These are phyloP conservation scores for Rhipidura dahli DNA, from an alignment of 2,113 vertebrate species.

Conservation along the genomic window DNA sequence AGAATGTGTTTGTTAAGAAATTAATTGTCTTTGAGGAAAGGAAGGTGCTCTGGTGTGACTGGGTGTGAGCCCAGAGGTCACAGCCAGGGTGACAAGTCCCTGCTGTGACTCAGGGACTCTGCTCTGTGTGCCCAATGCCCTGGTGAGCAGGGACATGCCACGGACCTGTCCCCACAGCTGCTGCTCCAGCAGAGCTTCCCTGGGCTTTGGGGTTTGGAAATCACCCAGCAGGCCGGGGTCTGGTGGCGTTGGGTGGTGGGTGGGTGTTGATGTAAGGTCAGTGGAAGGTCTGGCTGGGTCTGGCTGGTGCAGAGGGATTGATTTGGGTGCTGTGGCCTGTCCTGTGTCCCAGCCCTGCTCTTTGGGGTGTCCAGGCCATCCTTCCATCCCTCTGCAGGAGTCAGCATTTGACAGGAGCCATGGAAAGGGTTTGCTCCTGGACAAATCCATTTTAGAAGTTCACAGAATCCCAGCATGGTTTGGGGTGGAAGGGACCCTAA, in stretches of 20 bases:
- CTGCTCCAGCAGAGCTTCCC: background rate
- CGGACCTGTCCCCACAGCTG: background rate
- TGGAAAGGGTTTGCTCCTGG: background rate
- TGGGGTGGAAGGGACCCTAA: background rate
- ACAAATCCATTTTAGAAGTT: background rate
- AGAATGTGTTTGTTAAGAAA: background rate
- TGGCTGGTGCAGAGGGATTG: background rate
- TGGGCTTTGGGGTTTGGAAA: fast-evolving
- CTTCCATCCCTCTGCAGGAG: background rate
- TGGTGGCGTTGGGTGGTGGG: fast-evolving
- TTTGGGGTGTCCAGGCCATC: fast-evolving
- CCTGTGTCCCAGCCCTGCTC: background rate
- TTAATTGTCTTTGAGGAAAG: background rate
- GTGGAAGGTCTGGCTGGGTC: background rate
- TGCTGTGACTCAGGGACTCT: background rate
- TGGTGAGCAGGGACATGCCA: fast-evolving
- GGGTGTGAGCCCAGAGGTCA: background rate
- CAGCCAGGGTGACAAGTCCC: background rate
- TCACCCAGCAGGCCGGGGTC: fast-evolving
- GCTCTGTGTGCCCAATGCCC: background rate
- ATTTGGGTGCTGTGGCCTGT: background rate
- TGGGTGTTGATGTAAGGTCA: fast-evolving
- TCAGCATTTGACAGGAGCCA: background rate
- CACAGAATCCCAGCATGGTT: background rate
- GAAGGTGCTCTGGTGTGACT: background rate